phyloP scores from a whole-genome alignment of 2,113 vertebrate genomes.

The Argyrosomus japonicus region DNA sequence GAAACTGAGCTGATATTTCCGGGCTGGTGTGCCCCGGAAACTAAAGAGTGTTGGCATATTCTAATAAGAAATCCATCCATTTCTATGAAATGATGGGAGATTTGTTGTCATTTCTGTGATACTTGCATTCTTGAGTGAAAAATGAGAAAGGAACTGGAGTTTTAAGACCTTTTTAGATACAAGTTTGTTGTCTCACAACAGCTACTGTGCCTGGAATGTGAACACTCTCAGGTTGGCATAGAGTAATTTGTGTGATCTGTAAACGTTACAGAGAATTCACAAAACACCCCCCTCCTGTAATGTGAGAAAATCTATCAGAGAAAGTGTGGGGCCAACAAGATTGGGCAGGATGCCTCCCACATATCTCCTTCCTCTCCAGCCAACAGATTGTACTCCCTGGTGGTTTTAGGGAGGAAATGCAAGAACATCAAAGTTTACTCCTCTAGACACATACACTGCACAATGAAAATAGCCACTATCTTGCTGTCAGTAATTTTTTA shows the following conservation, averaged over 20 bases:
- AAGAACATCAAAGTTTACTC: constrained; percentile 8
- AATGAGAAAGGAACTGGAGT: not conserved
- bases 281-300: not conserved
- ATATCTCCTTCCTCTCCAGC: constrained; percentile 37
- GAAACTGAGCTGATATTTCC: constrained; percentile 53
- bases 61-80: not conserved
- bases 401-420: constrained; percentile 34
- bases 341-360: constrained; percentile 31
- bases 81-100: constrained; percentile 11
- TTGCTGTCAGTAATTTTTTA: not conserved
- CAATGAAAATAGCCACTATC: constrained; percentile 2
- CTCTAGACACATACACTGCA: not conserved
- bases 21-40: constrained; percentile 3
- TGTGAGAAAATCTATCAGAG: constrained; percentile 27
- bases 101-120: not conserved
- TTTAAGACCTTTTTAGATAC: not conserved
- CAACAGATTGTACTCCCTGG: constrained; percentile 21
- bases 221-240: not conserved
- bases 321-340: constrained; percentile 20
- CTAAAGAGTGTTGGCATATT: not conserved
- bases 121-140: constrained; percentile 3
- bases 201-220: not conserved
- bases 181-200: not conserved
- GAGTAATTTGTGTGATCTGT: constrained; percentile 6
- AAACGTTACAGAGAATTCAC: constrained; percentile 21